Base-by-base conservation (phyloP, 1,140 invertebrate genomes). In the Scaptomyza graminum region DNA sequence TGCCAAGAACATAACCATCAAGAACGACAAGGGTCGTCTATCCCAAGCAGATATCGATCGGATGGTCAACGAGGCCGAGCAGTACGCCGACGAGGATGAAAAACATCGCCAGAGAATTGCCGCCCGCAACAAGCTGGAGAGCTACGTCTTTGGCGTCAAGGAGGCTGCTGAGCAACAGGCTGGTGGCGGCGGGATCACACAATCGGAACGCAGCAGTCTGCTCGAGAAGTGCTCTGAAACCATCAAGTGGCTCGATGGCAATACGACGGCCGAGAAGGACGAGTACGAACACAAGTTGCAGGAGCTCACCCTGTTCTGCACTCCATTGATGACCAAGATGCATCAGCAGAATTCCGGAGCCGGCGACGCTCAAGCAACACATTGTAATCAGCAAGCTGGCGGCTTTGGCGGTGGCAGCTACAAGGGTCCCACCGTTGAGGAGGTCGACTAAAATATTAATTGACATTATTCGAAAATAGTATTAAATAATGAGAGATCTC, bases 11-110 rank as follows among this genome's bases (percentile, higher is more conserved):
- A 97, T 97, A 75, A 96, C 95, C 13, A 97, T 97, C 66, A 96
- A 95, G 18, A 97, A 97, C 85, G 96, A 97, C 90, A 96, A 96
- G 83, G 95, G 96, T 16, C 93, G 96, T 51, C 91, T 97, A 1
- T 94, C 93, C 6, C 96, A 97, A 81, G 95, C 96, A 25, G 96
- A 97, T 66, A 97, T 97, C 79, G 96, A 97, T 47, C 94, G 94
- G 51, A 93, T 94, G n/a, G 93, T 95, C 92, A 94, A 92, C 9
- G 93, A 93, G 74, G 88, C 94, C 0, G 94, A 95, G 37, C 94
- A 94, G 73, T 94, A 94, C 56, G 94, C 94, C 47, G 93, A 93
- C n/a, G 94, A 94, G 66, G 94, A 95, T 50, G 96, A 96, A 83
- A 39, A 93, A 51, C 95, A 96, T 79, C 93, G 93, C 28, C 94